A percentile compares a stretch with the other conserved stretches of the same genome.
Conservation (phyloP, 92 coral and sea anemone species). For the Isaurus tuberculatus region DNA sequence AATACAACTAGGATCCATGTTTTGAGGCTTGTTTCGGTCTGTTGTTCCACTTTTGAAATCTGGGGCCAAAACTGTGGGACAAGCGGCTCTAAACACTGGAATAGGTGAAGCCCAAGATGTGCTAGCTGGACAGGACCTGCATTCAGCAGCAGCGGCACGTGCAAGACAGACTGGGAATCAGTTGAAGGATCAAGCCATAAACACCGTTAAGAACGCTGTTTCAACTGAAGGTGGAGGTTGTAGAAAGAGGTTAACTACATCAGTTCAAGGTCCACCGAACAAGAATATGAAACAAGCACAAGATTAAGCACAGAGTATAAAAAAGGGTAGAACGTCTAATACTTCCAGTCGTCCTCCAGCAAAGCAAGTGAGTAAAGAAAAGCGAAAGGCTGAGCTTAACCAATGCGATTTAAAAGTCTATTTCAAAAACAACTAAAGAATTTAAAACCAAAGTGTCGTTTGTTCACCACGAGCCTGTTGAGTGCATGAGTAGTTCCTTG, state of each 20-base stretch:
- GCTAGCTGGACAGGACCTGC: neutral
- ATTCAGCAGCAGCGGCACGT: constrained; percentile 3
- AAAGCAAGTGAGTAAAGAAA: neutral
- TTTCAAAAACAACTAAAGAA: neutral
- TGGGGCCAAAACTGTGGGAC: neutral
- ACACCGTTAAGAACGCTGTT: neutral
- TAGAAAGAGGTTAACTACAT: constrained; percentile 4
- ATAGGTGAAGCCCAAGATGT: neutral
- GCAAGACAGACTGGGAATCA: neutral
- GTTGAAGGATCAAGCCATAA: neutral
- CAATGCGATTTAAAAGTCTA: neutral
- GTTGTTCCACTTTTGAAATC: neutral
- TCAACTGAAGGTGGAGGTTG: neutral
- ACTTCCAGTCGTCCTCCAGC: constrained; percentile 20
- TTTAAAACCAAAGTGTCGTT: neutral
- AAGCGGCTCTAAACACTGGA: neutral
- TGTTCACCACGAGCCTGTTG: neutral
- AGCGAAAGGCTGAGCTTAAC: neutral
- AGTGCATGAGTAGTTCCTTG: neutral
- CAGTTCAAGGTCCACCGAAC: neutral
- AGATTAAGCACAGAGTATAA: no score
- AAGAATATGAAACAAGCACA: neutral
- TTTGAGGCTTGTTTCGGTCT: neutral
- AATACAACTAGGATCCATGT: neutral
- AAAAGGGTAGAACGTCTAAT: neutral